These are phyloP conservation scores for Sphyrna mokarran DNA, from an alignment of 2,113 vertebrate genomes.

Conservation along the genomic window DNA sequence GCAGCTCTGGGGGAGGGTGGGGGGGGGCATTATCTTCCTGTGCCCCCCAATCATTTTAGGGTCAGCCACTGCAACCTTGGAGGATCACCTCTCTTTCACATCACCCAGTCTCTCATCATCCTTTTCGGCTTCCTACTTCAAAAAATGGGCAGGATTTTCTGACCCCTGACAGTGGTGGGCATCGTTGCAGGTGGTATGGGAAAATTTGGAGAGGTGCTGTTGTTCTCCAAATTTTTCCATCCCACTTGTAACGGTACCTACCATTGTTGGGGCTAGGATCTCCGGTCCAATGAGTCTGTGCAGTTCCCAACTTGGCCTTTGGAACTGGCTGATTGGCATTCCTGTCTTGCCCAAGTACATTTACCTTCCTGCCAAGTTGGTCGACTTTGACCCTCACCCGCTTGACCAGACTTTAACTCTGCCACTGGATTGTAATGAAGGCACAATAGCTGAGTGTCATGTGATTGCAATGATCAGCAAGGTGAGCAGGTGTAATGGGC, in stretches of 20 bases:
- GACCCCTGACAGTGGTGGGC: no score
- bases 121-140: background rate
- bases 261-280: no score
- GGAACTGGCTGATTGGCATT: background rate
- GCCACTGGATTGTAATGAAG: background rate
- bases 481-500: background rate
- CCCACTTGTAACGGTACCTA: no score
- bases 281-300: background rate
- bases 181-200: no score
- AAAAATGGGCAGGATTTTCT: no score
- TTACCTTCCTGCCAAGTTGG: background rate
- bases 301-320: background rate
- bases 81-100: background rate
- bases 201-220: no score
- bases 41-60: background rate
- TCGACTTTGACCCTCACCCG: background rate
- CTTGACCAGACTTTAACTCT: background rate
- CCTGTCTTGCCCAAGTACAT: fast-evolving
- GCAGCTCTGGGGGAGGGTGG: background rate
- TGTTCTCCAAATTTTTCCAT: no score
- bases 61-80: background rate
- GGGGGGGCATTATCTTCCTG: background rate
- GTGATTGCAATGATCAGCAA: background rate
- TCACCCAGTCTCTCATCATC: background rate
- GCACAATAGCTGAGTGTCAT: background rate